Evolutionary conservation across 2,888 invertebrate species (phyloP).

Genomic region (Drosophila recens): DNA sequence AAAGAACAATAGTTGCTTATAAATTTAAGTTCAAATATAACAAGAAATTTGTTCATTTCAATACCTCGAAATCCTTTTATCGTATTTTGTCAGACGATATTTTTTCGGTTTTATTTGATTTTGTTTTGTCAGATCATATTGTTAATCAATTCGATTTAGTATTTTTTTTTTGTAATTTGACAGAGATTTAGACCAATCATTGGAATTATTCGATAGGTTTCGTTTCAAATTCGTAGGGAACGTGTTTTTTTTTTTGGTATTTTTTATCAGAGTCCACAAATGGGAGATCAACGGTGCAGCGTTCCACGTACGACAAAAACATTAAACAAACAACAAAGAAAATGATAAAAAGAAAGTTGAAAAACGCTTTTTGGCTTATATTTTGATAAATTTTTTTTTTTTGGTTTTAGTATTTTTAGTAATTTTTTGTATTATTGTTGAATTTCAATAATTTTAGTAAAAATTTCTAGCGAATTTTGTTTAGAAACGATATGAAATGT

Average conservation of each 20-base stretch:
- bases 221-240: conserved; percentile 77
- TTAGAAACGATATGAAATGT: conserved; percentile 76
- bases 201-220: conserved; percentile 67
- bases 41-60: conserved; percentile 81
- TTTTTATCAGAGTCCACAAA: conserved; percentile 53
- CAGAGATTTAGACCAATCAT: conserved; percentile 82
- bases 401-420: conserved; percentile 34
- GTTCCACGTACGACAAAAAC: conserved; percentile 84
- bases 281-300: conserved; percentile 82
- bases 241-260: conserved; percentile 37
- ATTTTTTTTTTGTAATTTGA: conserved; percentile 39
- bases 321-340: conserved; percentile 80
- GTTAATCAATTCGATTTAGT: conserved; percentile 32
- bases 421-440: conserved; percentile 33
- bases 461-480: conserved; percentile 50
- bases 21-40: conserved; percentile 79
- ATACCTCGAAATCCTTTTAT: conserved; percentile 86
- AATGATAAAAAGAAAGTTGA: conserved; percentile 75
- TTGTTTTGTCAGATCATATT: conserved; percentile 20
- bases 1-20: conserved; percentile 79
- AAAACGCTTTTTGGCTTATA: conserved; percentile 68
- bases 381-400: conserved; percentile 22
- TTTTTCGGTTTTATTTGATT: conserved; percentile 57
- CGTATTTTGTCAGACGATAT: conserved; percentile 45
- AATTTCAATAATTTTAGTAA: conserved; percentile 31